phyloP scores from a whole-genome alignment of 2,888 invertebrate genomes.

The Drosophila anceps region DNA sequence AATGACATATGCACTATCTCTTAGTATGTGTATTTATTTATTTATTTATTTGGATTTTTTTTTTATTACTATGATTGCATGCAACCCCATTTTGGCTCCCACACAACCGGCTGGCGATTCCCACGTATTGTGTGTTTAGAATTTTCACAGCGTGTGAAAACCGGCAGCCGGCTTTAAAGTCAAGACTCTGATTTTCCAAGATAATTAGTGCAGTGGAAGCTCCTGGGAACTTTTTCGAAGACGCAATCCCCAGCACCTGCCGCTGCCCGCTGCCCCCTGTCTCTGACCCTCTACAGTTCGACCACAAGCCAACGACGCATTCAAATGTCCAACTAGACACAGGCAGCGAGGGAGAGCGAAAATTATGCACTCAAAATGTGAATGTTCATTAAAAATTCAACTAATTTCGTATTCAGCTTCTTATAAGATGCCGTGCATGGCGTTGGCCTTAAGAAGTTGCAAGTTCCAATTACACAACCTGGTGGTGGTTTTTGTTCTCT shows the following conservation, averaged over 20 bases:
- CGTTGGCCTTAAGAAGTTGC: constrained; percentile 65
- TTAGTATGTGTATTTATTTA: constrained; percentile 34
- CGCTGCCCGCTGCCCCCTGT: constrained; percentile 16
- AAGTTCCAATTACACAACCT: constrained; percentile 67
- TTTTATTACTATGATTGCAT: constrained; percentile 51
- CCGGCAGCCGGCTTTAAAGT: constrained; percentile 65
- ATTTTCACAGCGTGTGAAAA: constrained; percentile 83
- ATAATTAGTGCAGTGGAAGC: constrained; percentile 72
- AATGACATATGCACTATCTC: constrained; percentile 3
- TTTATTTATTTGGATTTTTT: neutral
- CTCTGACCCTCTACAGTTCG: constrained; percentile 15
- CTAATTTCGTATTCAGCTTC: constrained; percentile 79
- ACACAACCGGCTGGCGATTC: constrained; percentile 73
- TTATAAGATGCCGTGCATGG: constrained; percentile 66
- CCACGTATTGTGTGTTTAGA: constrained; percentile 81
- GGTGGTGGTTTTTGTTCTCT: constrained; percentile 63
- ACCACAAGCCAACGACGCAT: constrained; percentile 59
- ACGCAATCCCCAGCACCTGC: constrained; percentile 26
- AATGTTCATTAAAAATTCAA: constrained; percentile 77
- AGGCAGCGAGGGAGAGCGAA: constrained; percentile 24
- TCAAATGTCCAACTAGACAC: constrained; percentile 49
- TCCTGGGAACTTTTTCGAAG: constrained; percentile 71
- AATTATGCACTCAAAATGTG: constrained; percentile 62
- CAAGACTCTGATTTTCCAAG: constrained; percentile 77
- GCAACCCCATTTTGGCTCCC: constrained; percentile 63